Evolutionary conservation across 1,140 invertebrate genomes (phyloP).

Genomic region (Bemisia tabaci): DNA sequence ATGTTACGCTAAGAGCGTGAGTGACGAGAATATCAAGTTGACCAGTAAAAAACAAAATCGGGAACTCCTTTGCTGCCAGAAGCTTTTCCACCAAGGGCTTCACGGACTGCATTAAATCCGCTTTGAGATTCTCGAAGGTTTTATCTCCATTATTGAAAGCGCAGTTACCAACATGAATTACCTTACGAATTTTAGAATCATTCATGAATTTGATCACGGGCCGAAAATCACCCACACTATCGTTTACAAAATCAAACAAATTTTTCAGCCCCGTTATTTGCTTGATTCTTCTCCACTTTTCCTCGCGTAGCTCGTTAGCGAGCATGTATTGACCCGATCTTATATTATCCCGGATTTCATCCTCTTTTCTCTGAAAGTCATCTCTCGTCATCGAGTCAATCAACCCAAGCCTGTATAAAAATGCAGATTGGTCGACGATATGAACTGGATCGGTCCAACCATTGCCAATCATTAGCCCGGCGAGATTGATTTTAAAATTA

Average conservation of each 20-base stretch:
- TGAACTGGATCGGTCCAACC: slow-evolving; percentile 65
- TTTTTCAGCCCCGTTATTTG: slow-evolving; percentile 40
- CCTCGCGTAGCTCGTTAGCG: too few species aligned
- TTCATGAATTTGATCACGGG: slow-evolving; percentile 39
- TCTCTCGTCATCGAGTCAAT: slow-evolving; percentile 7
- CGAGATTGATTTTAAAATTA: slow-evolving; percentile 39
- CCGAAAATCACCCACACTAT: slow-evolving; percentile 28
- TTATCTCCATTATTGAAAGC: slow-evolving; percentile 31
- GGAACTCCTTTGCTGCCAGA: slow-evolving; percentile 40
- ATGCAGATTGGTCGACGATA: slow-evolving; percentile 61
- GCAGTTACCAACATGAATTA: not conserved
- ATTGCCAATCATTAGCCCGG: slow-evolving; percentile 68
- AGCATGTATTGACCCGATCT: not conserved
- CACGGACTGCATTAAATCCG: slow-evolving; percentile 71
- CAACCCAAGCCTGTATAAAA: slow-evolving; percentile 60
- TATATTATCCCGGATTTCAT: not conserved
- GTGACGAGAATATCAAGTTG: slow-evolving; percentile 74
- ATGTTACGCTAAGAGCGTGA: slow-evolving; percentile 60
- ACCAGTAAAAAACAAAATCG: slow-evolving; percentile 60
- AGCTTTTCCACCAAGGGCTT: slow-evolving; percentile 58
- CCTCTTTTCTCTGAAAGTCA: not conserved
- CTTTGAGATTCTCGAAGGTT: slow-evolving; percentile 51
- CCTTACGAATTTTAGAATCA: slow-evolving; percentile 32
- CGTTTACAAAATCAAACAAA: slow-evolving; percentile 36
- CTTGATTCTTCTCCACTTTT: too few species aligned